Base-by-base conservation (phyloP, 2,113 vertebrate species). In the Atlantisia rogersi region DNA sequence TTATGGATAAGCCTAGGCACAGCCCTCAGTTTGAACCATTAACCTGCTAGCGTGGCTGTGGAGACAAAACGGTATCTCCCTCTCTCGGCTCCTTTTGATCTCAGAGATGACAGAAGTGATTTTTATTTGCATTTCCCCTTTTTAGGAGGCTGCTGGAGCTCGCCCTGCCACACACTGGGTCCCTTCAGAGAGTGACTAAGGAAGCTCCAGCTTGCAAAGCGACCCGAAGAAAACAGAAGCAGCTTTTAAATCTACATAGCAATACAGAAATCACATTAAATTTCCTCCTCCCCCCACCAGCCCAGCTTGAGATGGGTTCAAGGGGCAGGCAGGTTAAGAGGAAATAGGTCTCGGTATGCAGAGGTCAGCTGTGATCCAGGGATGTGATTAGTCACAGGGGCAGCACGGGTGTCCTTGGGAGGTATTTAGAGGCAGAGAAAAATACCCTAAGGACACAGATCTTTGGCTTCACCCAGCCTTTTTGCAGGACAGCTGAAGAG, bases 311-410 rank as follows among this genome's bases (percentile, higher is more conserved):
- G 90, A 67, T 5, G 56, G 50, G 95, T 26, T 63, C 80, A 84
- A 73, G 77, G 92, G 93, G 52, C 73, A 93, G 95, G 95, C 92
- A 97, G 90, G 95, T 83, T 95, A 74, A 90, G 82, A 79, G 91
- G 76, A 86, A 83, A 31, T 8, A 62, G 93, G 84, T 48, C 71
- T 31, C 12, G 83, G 82, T 82, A 93, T 90, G 88, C 67, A 86
- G 81, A 53, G 97, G 97, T 96, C 97, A 97, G 86, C 94, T 59
- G 6, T 12, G 80, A 78, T 24, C 91, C 94, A 78, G 95, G 94
- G 92, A 96, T 73, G 87, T 5, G 67, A 97, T 93, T 95, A 88
- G 91, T 92, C 96, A 96, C 10, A 96, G 95, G 88, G 88, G 84
- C 96, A 95, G 77, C 55, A 37, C 1, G 70, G 92, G 78, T 90